Conservation (phyloP, 2,113 vertebrate species). For the Larimichthys polyactis region DNA sequence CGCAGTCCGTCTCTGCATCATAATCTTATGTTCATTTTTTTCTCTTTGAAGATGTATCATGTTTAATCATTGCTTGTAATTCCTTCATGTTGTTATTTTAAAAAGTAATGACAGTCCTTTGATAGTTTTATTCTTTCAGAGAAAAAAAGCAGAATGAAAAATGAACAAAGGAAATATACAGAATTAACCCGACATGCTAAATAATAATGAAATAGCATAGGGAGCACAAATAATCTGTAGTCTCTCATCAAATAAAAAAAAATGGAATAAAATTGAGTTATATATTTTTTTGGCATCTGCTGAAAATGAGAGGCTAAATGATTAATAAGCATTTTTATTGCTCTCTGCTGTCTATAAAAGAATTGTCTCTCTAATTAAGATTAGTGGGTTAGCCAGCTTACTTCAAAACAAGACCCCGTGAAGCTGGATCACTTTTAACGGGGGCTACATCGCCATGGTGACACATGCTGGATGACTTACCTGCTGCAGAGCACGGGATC, state of each 20-base stretch:
- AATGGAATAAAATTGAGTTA: neutral
- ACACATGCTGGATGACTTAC: constrained; percentile 12
- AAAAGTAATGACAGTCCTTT: neutral
- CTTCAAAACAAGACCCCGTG: neutral
- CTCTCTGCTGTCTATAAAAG: neutral
- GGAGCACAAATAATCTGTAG: neutral
- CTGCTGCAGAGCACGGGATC: constrained; percentile 15
- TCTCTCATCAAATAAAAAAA: constrained; percentile 8
- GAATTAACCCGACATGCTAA: neutral
- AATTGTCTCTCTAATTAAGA: constrained; percentile 16
- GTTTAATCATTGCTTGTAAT: neutral
- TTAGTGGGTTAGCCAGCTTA: constrained; percentile 15
- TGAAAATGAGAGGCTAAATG: constrained; percentile 13
- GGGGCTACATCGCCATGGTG: constrained; percentile 19
- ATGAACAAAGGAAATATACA: neutral
- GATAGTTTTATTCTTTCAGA: neutral
- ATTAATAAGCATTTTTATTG: neutral
- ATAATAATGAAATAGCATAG: neutral
- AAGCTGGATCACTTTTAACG: neutral
- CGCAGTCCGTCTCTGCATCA: neutral
- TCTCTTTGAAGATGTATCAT: neutral
- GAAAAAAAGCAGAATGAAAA: neutral
- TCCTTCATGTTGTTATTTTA: neutral
- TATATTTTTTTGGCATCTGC: constrained; percentile 2
- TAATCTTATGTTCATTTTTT: neutral